Percentiles rank a stretch among this genome's conserved stretches.
phyloP scores from a whole-genome alignment of 2,113 vertebrate species.

The Tychaedon coryphoeus region DNA sequence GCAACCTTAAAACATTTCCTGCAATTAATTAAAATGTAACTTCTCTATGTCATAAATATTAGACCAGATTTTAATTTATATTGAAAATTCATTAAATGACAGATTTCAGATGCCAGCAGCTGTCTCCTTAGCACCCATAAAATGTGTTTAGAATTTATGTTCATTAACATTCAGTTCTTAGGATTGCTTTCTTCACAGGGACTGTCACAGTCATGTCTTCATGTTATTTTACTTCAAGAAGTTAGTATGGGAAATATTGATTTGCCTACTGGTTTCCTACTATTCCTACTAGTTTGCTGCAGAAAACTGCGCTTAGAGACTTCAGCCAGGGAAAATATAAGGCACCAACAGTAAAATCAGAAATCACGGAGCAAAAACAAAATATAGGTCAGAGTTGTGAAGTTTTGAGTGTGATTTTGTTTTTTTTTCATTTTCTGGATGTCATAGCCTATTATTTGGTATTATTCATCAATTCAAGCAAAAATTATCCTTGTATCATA shows the following conservation, averaged over 20 bases:
- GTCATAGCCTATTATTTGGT: neutral
- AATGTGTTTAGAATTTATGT: neutral
- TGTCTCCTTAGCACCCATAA: neutral
- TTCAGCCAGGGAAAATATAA: neutral
- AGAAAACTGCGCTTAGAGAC: neutral
- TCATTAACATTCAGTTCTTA: neutral
- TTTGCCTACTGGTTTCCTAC: neutral
- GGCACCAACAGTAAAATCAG: neutral
- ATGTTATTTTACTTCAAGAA: neutral
- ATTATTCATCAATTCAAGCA: neutral
- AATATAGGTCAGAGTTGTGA: neutral
- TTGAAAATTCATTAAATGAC: neutral
- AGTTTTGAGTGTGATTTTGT: neutral
- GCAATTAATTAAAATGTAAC: neutral
- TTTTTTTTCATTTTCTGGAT: neutral
- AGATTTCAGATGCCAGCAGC: neutral
- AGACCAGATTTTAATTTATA: neutral
- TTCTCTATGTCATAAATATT: neutral
- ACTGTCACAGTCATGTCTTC: neutral
- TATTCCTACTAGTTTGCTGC: neutral
- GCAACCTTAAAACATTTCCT: neutral
- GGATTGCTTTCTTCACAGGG: neutral
- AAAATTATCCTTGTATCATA: neutral
- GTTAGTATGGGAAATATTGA: neutral
- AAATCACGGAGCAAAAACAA: neutral